Base-by-base conservation (phyloP, 2,888 invertebrate species). In the Hydroisotoma schaefferi region DNA sequence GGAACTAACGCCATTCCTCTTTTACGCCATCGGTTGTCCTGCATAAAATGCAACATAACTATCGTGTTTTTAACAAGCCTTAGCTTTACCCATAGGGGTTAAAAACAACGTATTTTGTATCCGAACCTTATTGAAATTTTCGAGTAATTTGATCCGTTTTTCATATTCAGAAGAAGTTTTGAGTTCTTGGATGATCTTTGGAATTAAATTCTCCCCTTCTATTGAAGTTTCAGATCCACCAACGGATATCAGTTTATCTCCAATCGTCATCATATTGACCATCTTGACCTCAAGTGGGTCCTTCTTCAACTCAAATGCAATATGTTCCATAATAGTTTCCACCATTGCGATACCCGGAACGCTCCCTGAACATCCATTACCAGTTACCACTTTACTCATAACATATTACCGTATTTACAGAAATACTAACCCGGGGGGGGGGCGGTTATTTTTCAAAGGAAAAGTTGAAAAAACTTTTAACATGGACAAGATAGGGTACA, bases 21-120 rank as follows among this genome's bases (percentile, higher is more conserved):
- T 75, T 92, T 92, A 72, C 83, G 87, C 91, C 91, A 92, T 26
- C 87, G 80, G 77, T 90, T 89, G 51, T 80, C 78, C 84, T 83
- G 20, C 22, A 55, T 48, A 51, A 57, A 33, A 25, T n/a, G n/a
- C n/a, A n/a, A n/a, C n/a, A n/a, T n/a, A n/a, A n/a, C n/a, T n/a
- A n/a, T n/a, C n/a, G n/a, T n/a, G n/a, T n/a, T n/a, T n/a, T n/a
- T n/a, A n/a, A n/a, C n/a, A n/a, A n/a, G n/a, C n/a, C n/a, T n/a
- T n/a, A n/a, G n/a, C n/a, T n/a, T n/a, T n/a, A n/a, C n/a, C n/a
- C n/a, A n/a, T n/a, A n/a, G n/a, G n/a, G n/a, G n/a, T n/a, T n/a
- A n/a, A n/a, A n/a, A n/a, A n/a, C n/a, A n/a, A n/a, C n/a, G n/a
- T n/a, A n/a, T n/a, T n/a, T n/a, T n/a, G n/a, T n/a, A n/a, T n/a